phyloP scores from a whole-genome alignment of 2,888 invertebrate genomes.

The Cephus nigrinus region DNA sequence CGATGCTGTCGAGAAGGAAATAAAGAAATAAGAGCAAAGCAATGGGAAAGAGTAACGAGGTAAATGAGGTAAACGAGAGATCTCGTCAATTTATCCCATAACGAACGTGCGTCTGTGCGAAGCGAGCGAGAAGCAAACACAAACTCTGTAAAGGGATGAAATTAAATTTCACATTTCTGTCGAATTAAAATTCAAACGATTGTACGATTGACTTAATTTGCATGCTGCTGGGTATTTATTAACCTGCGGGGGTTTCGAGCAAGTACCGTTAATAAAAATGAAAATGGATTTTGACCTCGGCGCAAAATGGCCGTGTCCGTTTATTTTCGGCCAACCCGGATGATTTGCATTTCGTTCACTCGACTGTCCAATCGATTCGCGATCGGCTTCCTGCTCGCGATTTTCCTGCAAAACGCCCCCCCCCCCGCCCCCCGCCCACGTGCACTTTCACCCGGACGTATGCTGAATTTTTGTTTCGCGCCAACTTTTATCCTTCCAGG shows the following conservation, averaged over 20 bases:
- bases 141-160: not conserved
- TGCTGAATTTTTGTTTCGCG: not conserved
- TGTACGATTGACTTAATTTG: slow-evolving; percentile 44
- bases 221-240: slow-evolving; percentile 42
- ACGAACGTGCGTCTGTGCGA: not conserved
- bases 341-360: not conserved
- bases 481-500: not conserved
- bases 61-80: not conserved
- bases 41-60: not conserved
- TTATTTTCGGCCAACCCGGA: slow-evolving; percentile 17
- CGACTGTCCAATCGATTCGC: not conserved
- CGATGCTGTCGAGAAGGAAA: not conserved
- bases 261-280: slow-evolving; percentile 29
- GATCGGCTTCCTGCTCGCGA: not conserved
- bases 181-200: slow-evolving; percentile 48
- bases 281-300: slow-evolving; percentile 24
- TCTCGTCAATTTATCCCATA: not conserved
- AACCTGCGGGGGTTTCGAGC: slow-evolving; percentile 21
- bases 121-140: not conserved
- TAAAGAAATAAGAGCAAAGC: not conserved
- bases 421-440: too few relatives aligned
- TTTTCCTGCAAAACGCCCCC: not conserved
- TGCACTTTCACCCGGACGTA: not conserved
- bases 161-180: slow-evolving; percentile 40
- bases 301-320: slow-evolving; percentile 29